phyloP scores from a whole-genome alignment of 2,113 vertebrate genomes.

The Lepus timidus region DNA sequence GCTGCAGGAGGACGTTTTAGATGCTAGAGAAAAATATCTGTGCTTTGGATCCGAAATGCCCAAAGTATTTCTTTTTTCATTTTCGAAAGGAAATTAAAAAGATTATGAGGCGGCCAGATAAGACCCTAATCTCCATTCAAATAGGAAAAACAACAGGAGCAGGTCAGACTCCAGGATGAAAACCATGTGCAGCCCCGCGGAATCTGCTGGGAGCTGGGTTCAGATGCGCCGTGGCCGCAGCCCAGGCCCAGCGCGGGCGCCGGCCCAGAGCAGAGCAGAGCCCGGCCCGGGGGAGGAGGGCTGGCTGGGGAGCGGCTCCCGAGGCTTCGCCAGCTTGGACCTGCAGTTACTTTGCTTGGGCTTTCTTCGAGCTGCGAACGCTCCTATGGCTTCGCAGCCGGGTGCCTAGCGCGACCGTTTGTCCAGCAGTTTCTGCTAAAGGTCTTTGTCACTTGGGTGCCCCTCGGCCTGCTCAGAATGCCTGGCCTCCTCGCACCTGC shows the following conservation, averaged over 20 bases:
- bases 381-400: neutral
- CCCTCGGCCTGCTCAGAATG: too few species aligned
- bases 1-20: neutral
- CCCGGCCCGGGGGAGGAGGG: neutral
- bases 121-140: conserved; percentile 80
- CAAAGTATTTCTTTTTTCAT: conserved; percentile 79
- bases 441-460: too few species aligned
- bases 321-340: neutral
- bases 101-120: conserved; percentile 82
- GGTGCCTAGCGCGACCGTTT: neutral
- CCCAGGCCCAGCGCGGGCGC: neutral
- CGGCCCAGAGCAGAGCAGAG: neutral
- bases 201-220: neutral
- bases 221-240: neutral
- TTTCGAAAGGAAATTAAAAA: conserved; percentile 88
- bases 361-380: neutral
- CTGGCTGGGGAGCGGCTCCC: neutral
- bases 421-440: neutral
- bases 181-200: neutral
- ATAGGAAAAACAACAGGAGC: conserved; percentile 66
- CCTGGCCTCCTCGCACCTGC: too few species aligned
- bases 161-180: conserved; percentile 57
- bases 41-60: conserved; percentile 82
- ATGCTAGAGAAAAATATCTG: conserved; percentile 75
- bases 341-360: neutral